Conservation (phyloP, 2,888 invertebrate species). For the Rhamnusium bicolor region DNA sequence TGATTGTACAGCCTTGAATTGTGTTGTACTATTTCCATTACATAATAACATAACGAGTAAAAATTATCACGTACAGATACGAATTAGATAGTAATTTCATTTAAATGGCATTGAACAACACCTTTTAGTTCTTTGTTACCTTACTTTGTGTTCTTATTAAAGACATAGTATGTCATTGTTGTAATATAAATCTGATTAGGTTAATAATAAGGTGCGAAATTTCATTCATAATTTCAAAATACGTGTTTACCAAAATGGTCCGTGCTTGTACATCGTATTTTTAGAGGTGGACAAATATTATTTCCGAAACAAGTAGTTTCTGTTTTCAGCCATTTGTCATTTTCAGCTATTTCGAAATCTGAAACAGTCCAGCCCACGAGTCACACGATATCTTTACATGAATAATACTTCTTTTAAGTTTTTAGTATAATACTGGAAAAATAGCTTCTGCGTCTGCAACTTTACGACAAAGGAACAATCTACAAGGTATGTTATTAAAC, state of each 20-base stretch:
- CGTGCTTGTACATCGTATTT: too few species aligned
- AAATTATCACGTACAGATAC: slow-evolving; percentile 6
- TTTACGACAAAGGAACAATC: too few species aligned
- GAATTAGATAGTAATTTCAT: slow-evolving; percentile 28
- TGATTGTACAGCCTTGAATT: slow-evolving; percentile 24
- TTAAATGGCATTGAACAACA: slow-evolving; percentile 26
- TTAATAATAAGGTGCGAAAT: neutral
- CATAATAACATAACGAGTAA: slow-evolving; percentile 18
- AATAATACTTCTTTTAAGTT: too few species aligned
- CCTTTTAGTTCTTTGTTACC: slow-evolving; percentile 14
- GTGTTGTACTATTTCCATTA: slow-evolving; percentile 20
- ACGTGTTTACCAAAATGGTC: neutral
- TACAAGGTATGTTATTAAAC: too few species aligned
- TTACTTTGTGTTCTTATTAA: neutral
- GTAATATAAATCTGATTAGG: neutral
- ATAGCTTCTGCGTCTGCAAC: too few species aligned
- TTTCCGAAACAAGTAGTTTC: too few species aligned
- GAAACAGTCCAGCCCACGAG: too few species aligned
- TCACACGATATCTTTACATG: too few species aligned
- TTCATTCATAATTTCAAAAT: neutral
- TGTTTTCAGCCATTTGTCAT: too few species aligned
- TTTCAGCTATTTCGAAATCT: too few species aligned
- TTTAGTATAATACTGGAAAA: too few species aligned
- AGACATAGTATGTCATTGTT: neutral
- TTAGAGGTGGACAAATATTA: too few species aligned